A percentile compares a stretch with the other conserved stretches of the same genome.
These are phyloP conservation scores for Carduelis carduelis DNA, from an alignment of 2,797 vertebrate species.

Conservation along the genomic window DNA sequence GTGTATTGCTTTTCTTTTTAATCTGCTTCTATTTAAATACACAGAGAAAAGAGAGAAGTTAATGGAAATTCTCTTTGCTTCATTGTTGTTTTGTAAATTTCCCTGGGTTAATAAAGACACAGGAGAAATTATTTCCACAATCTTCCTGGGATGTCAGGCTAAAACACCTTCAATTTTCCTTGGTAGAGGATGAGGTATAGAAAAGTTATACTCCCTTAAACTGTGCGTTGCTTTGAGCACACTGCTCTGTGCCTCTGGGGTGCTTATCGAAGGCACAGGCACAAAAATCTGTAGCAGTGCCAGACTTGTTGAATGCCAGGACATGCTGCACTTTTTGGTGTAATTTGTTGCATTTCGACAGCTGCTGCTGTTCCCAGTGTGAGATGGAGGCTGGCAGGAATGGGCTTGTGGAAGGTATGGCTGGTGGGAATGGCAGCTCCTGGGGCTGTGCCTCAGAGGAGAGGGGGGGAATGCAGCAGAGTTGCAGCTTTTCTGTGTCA, in stretches of 20 bases:
- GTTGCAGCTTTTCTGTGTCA: fast-evolving
- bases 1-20: neutral
- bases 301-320: neutral
- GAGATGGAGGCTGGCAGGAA: conserved; percentile 23
- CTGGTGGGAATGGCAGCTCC: neutral
- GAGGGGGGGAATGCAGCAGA: neutral
- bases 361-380: neutral
- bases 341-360: neutral
- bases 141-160: neutral
- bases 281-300: neutral
- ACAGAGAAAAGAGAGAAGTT: neutral
- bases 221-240: neutral
- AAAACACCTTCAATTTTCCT: neutral
- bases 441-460: neutral
- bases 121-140: neutral
- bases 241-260: neutral
- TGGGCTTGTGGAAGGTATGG: conserved; percentile 21
- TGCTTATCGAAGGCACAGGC: neutral
- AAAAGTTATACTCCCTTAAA: neutral
- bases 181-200: neutral
- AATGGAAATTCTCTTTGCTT: neutral
- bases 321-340: conserved; percentile 23
- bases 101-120: neutral
- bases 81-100: neutral
- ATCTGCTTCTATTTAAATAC: neutral